phyloP scores from a whole-genome alignment of 2,797 vertebrate species.

The Sebastes vulpes region DNA sequence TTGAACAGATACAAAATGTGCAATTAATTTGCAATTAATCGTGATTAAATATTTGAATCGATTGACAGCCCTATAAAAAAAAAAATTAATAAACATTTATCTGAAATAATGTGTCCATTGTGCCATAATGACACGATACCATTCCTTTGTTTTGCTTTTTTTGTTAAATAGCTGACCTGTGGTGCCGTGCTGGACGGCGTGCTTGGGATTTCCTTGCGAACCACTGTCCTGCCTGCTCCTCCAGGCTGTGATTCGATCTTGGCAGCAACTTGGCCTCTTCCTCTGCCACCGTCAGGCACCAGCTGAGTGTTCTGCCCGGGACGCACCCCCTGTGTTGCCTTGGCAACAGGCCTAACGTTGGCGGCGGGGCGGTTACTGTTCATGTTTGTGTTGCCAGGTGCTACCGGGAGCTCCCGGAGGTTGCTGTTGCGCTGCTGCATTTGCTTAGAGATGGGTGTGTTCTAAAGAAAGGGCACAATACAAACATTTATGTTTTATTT shows the following conservation, averaged over 20 bases:
- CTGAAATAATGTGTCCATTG: neutral
- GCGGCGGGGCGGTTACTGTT: constrained; percentile 80
- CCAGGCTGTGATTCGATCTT: constrained; percentile 55
- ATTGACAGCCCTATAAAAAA: no score
- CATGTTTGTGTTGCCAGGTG: constrained; percentile 88
- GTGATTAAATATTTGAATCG: no score
- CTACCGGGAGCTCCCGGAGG: constrained; percentile 93
- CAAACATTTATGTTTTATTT: neutral
- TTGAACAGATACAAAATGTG: no score
- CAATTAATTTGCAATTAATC: no score
- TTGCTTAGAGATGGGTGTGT: constrained; percentile 87
- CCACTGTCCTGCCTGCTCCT: constrained; percentile 76
- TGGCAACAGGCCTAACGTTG: constrained; percentile 87
- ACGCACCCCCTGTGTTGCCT: constrained; percentile 74
- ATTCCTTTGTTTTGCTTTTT: neutral
- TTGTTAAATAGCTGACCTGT: constrained; percentile 67
- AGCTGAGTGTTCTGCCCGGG: constrained; percentile 71
- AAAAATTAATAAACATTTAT: neutral
- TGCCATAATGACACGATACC: neutral
- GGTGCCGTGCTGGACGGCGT: constrained; percentile 16
- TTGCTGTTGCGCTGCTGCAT: constrained; percentile 94
- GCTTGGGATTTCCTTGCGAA: constrained; percentile 80
- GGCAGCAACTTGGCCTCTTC: constrained; percentile 71
- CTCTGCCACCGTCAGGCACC: constrained; percentile 64
- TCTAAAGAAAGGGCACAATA: constrained; percentile 78